These are phyloP conservation scores for Drymodes brunneopygia DNA, from an alignment of 2,113 vertebrate genomes.

Conservation along the genomic window DNA sequence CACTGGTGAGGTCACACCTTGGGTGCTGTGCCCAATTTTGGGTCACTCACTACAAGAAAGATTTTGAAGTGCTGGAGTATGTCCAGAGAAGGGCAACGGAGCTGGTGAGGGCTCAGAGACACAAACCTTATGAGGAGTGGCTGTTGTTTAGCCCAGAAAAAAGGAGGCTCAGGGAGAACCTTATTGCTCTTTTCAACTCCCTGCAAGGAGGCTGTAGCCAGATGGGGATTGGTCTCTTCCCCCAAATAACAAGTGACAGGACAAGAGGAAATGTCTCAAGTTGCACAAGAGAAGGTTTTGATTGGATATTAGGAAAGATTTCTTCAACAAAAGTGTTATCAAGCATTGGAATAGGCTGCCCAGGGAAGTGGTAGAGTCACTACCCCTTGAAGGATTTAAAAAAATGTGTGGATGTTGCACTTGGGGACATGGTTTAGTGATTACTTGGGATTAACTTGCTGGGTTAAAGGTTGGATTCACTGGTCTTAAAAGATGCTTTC, in stretches of 20 bases:
- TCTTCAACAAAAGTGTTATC: background rate
- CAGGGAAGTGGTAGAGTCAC: background rate
- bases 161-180: background rate
- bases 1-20: background rate
- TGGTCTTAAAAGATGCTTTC: background rate
- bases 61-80: background rate
- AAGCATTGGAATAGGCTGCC: background rate
- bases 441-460: background rate
- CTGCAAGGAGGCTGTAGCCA: background rate
- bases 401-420: background rate
- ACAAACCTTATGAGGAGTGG: background rate
- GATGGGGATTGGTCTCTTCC: accelerated
- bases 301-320: background rate
- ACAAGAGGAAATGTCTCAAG: background rate
- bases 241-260: background rate
- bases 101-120: background rate
- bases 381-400: background rate
- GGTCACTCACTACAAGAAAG: background rate
- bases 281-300: background rate
- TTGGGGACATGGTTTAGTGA: background rate
- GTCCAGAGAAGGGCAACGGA: background rate
- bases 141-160: background rate
- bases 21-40: background rate
- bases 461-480: background rate
- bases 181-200: background rate